These are phyloP conservation scores for Pipa parva DNA, from an alignment of 2,113 vertebrate species.

Conservation along the genomic window DNA sequence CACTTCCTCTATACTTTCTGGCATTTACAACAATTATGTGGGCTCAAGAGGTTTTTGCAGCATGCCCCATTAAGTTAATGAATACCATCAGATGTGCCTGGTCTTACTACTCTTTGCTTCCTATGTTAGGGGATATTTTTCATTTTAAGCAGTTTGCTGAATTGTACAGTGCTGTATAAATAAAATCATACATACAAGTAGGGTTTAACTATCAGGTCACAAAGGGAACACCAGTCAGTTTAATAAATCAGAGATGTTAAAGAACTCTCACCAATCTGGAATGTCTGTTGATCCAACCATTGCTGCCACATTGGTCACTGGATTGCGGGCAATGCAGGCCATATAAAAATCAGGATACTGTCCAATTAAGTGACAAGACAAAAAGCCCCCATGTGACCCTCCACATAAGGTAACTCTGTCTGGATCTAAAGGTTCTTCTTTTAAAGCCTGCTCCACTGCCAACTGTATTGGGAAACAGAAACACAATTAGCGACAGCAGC, in stretches of 20 bases:
- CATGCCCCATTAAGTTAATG: too few relatives aligned
- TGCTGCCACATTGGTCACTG: slow-evolving; percentile 83
- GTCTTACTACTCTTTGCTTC: neutral
- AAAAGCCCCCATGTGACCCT: slow-evolving; percentile 89
- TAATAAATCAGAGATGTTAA: neutral
- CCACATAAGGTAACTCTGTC: slow-evolving; percentile 74
- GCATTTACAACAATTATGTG: too few relatives aligned
- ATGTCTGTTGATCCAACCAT: slow-evolving; percentile 87
- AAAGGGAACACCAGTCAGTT: too few relatives aligned
- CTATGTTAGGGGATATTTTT: too few relatives aligned
- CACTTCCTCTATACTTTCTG: too few relatives aligned
- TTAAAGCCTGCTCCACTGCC: slow-evolving; percentile 78
- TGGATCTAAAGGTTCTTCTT: slow-evolving; percentile 60
- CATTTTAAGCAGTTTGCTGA: too few relatives aligned
- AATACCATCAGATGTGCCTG: neutral
- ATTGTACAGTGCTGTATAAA: too few relatives aligned
- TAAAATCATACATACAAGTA: too few relatives aligned
- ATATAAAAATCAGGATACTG: slow-evolving; percentile 85
- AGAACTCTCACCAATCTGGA: slow-evolving; percentile 81
- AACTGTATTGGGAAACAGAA: slow-evolving; percentile 55
- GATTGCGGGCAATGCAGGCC: slow-evolving; percentile 82
- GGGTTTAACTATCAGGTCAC: too few relatives aligned
- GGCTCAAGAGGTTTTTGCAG: too few relatives aligned
- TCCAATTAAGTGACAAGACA: slow-evolving; percentile 89
- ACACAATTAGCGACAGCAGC: neutral